phyloP scores from a whole-genome alignment of 2,888 invertebrate genomes.

The Nebria salina region DNA sequence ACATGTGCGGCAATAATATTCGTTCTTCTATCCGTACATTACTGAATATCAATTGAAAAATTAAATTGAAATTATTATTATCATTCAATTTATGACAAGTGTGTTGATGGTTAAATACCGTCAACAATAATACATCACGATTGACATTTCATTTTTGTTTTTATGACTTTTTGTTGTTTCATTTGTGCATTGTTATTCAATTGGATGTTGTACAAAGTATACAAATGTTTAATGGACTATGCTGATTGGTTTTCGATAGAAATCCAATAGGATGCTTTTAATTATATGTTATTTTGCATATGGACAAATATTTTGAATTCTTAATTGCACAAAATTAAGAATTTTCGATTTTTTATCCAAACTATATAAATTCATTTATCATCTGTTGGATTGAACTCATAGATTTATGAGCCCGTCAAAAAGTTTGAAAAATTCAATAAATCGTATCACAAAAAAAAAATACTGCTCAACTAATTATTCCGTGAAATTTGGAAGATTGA shows the following conservation, averaged over 20 bases:
- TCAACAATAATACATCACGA: background rate
- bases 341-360: too few relatives aligned
- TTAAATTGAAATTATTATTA: conserved; percentile 11
- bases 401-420: conserved; percentile 38
- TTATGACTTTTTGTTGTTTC: background rate
- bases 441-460: conserved; percentile 32
- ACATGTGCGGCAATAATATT: background rate
- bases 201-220: background rate
- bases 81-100: background rate
- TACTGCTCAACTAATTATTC: conserved; percentile 43
- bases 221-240: conserved; percentile 1
- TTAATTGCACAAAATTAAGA: too few relatives aligned
- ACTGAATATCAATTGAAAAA: conserved; percentile 2
- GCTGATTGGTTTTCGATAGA: background rate
- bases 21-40: background rate
- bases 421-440: conserved; percentile 46
- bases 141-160: background rate
- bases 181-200: background rate
- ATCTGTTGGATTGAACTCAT: conserved; percentile 17
- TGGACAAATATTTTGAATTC: too few relatives aligned
- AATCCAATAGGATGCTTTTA: too few relatives aligned
- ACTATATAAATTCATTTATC: background rate
- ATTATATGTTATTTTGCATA: too few relatives aligned
- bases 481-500: conserved; percentile 43
- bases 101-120: background rate